These are phyloP conservation scores for Pyralis farinalis DNA, from an alignment of 2,888 invertebrate genomes.

Conservation along the genomic window DNA sequence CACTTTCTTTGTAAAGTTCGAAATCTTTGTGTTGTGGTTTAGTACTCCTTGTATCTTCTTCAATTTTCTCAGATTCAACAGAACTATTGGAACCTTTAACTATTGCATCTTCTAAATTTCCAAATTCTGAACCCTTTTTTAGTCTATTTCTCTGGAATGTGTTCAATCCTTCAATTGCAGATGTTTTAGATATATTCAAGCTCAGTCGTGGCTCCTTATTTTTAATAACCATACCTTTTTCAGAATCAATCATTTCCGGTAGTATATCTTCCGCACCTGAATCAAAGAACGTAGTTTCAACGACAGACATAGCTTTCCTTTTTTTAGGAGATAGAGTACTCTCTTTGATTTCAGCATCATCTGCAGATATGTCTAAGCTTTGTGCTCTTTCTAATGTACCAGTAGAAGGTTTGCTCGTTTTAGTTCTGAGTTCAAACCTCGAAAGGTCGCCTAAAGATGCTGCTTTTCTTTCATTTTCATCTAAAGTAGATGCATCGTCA, in stretches of 20 bases:
- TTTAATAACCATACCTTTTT: slow-evolving; percentile 57
- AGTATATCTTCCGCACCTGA: slow-evolving; percentile 60
- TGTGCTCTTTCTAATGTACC: slow-evolving; percentile 89
- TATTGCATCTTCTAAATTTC: slow-evolving; percentile 88
- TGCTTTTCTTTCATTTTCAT: slow-evolving; percentile 86
- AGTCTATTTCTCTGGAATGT: slow-evolving; percentile 85
- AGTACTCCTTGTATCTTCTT: slow-evolving; percentile 37
- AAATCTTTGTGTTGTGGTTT: slow-evolving; percentile 38
- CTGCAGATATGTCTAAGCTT: slow-evolving; percentile 87
- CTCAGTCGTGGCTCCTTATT: slow-evolving; percentile 82
- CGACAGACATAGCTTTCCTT: slow-evolving; percentile 83
- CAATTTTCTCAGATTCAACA: slow-evolving; percentile 61
- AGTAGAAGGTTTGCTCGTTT: slow-evolving; percentile 65
- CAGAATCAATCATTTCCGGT: slow-evolving; percentile 65
- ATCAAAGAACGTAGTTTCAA: slow-evolving; percentile 69
- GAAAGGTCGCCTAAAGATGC: slow-evolving; percentile 90
- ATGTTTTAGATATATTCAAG: slow-evolving; percentile 66
- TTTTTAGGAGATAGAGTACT: slow-evolving; percentile 80
- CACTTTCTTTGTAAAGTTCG: slow-evolving; percentile 45
- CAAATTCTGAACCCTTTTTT: slow-evolving; percentile 89
- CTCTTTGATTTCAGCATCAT: slow-evolving; percentile 68
- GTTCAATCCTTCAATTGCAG: slow-evolving; percentile 84
- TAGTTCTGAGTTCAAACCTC: slow-evolving; percentile 78
- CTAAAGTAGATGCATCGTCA: slow-evolving; percentile 70
- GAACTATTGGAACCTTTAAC: slow-evolving; percentile 77